Conservation (phyloP, 2,113 vertebrate species). For the Pterocles burchelli region DNA sequence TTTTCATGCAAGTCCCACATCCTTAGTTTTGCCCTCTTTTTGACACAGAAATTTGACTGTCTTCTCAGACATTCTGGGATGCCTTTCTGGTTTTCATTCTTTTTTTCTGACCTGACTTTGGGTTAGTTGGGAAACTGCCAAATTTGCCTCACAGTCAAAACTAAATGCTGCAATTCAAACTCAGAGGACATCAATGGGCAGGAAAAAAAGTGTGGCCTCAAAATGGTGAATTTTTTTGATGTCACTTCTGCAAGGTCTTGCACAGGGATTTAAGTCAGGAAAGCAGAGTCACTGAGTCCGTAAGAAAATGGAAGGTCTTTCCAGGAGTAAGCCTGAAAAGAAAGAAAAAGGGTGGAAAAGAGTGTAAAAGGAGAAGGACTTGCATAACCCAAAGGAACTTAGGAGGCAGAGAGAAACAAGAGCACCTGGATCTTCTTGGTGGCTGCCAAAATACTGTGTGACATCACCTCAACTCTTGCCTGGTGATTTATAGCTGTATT, state of each 20-base stretch:
- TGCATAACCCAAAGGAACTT: background rate
- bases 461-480: background rate
- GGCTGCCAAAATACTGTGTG: background rate
- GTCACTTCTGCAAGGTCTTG: background rate
- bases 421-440: background rate
- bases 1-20: conserved; percentile 43
- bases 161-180: background rate
- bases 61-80: background rate
- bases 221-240: background rate
- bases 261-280: background rate
- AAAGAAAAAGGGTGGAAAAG: background rate
- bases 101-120: background rate
- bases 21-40: conserved; percentile 25
- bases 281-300: background rate
- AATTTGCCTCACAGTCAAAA: background rate
- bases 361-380: background rate
- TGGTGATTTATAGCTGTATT: background rate
- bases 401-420: background rate
- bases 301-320: background rate
- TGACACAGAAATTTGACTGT: conserved; percentile 13
- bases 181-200: background rate
- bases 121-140: background rate
- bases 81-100: background rate
- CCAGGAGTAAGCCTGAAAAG: background rate
- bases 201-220: background rate